These are phyloP conservation scores for Ailurus styani DNA, from an alignment of 2,113 vertebrate species.

Conservation along the genomic window DNA sequence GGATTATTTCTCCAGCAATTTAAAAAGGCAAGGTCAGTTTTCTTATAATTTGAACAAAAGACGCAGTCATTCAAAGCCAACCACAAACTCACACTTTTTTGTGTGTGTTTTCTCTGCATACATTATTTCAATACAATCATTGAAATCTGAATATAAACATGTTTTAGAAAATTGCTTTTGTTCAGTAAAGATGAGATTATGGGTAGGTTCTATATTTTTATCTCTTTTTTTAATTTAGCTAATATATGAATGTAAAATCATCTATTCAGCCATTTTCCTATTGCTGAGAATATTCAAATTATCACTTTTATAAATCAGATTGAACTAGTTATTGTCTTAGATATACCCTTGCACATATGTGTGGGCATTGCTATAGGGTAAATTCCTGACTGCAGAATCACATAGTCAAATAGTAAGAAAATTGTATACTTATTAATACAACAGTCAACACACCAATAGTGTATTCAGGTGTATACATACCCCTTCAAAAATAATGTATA, in stretches of 20 bases:
- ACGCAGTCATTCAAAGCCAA: not conserved
- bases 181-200: not conserved
- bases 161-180: not conserved
- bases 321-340: not conserved
- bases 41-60: not conserved
- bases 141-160: not conserved
- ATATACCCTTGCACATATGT: not conserved
- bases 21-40: not conserved
- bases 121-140: not conserved
- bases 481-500: not conserved
- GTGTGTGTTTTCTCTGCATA: not conserved
- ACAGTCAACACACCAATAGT: not conserved
- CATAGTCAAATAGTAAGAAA: not conserved
- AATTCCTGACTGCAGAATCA: not conserved
- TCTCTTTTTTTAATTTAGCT: not conserved
- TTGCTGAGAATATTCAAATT: not conserved
- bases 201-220: not conserved
- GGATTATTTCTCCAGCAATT: not conserved
- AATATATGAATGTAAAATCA: not conserved
- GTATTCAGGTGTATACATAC: not conserved
- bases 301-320: not conserved
- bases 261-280: not conserved
- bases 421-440: not conserved
- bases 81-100: not conserved
- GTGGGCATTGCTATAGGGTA: not conserved